Conservation (phyloP, 2,888 invertebrate genomes). For the Polydrusus cervinus region DNA sequence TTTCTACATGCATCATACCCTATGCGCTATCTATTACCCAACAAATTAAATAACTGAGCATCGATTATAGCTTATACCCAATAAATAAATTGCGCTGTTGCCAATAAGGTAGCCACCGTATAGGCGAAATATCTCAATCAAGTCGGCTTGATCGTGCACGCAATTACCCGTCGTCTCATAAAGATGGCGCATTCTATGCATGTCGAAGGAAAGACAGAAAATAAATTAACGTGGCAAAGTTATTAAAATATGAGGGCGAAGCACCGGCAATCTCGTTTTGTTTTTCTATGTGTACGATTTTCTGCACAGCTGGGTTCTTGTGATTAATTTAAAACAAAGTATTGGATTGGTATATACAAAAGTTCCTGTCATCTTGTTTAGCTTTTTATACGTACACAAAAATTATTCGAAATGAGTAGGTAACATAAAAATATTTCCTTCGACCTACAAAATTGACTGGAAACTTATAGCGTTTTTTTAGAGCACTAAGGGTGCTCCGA, state of each 20-base stretch:
- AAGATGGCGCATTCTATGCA: constrained; percentile 66
- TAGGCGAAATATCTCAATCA: constrained; percentile 69
- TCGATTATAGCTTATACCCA: background rate
- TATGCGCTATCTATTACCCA: background rate
- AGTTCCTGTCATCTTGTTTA: background rate
- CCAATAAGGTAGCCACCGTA: constrained; percentile 44
- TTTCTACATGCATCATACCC: too few species aligned
- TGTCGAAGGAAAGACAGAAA: constrained; percentile 62
- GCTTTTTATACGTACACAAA: too few species aligned
- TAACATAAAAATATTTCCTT: too few species aligned
- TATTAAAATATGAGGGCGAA: constrained; percentile 64
- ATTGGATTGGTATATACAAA: background rate
- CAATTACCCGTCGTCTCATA: constrained; percentile 68
- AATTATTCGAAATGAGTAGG: too few species aligned
- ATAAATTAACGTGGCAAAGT: constrained; percentile 65
- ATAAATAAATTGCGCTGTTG: constrained; percentile 36
- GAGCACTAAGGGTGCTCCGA: too few species aligned
- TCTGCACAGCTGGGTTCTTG: constrained; percentile 49
- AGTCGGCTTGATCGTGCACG: constrained; percentile 63
- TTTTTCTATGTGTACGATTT: constrained; percentile 44
- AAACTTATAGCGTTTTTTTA: too few species aligned
- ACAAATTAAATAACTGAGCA: constrained; percentile 7
- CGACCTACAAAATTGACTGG: too few species aligned
- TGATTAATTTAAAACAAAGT: constrained; percentile 17
- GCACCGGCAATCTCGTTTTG: constrained; percentile 31